Evolutionary conservation across 2,888 invertebrate genomes (phyloP).

Genomic region (Amphiduros pacificus): DNA sequence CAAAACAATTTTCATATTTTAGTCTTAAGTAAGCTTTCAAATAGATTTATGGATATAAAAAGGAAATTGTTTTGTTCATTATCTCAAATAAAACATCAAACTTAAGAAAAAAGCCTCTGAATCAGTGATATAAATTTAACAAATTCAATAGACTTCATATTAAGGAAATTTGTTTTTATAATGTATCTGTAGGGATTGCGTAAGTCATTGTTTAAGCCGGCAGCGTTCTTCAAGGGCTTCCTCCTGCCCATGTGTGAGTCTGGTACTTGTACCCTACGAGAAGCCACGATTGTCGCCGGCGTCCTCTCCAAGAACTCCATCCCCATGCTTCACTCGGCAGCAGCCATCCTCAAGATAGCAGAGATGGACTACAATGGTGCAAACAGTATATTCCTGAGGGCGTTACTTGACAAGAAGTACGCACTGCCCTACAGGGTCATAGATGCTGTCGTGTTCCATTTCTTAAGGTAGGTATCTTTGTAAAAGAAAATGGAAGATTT

Average conservation of each 20-base stretch:
- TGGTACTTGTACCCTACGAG: conserved; percentile 90
- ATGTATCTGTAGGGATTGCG: too few relatives aligned
- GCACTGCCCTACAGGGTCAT: conserved; percentile 93
- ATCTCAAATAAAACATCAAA: too few relatives aligned
- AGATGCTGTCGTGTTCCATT: conserved; percentile 93
- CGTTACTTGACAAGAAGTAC: conserved; percentile 96
- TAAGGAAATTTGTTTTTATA: too few relatives aligned
- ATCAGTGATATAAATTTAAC: too few relatives aligned
- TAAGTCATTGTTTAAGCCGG: conserved; percentile 96
- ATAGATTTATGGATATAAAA: too few relatives aligned
- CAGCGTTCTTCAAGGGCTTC: conserved; percentile 94
- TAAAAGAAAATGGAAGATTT: background rate
- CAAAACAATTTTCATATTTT: too few relatives aligned
- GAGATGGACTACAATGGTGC: conserved; percentile 90
- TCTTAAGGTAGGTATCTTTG: conserved; percentile 71
- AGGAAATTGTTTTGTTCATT: too few relatives aligned
- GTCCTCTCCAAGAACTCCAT: conserved; percentile 88
- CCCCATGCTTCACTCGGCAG: conserved; percentile 92
- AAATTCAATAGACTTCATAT: too few relatives aligned
- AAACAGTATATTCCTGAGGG: conserved; percentile 89
- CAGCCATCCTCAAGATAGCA: conserved; percentile 91
- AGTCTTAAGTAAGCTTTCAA: too few relatives aligned
- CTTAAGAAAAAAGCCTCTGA: too few relatives aligned
- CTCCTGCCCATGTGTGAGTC: conserved; percentile 71
- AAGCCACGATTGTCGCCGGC: conserved; percentile 93